Evolutionary conservation across 2,888 invertebrate genomes (phyloP).

Genomic region (Scelioninae gen. 1): DNA sequence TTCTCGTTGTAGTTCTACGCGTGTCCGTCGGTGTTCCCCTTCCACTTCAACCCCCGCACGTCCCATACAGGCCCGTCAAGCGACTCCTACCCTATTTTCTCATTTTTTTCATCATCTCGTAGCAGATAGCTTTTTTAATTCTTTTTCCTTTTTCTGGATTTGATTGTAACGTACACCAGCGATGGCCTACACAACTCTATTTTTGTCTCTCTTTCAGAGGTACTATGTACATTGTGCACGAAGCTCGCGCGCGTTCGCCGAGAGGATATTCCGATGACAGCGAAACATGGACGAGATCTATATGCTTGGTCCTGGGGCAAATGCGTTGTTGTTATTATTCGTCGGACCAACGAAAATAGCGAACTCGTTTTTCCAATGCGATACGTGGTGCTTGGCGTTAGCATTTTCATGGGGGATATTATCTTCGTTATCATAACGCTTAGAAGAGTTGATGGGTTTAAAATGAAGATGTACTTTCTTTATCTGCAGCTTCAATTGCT

Average conservation of each 20-base stretch:
- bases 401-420: constrained; percentile 1
- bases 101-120: constrained; percentile 73
- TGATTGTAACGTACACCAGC: constrained; percentile 80
- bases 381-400: background rate
- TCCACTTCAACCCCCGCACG: constrained; percentile 29
- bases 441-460: background rate
- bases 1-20: constrained; percentile 36
- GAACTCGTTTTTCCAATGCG: constrained; percentile 33
- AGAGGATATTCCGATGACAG: constrained; percentile 44
- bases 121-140: constrained; percentile 82
- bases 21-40: constrained; percentile 44
- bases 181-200: constrained; percentile 45
- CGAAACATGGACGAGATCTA: constrained; percentile 33
- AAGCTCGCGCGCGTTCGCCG: constrained; percentile 22
- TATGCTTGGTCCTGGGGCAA: constrained; percentile 49
- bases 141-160: constrained; percentile 80
- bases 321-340: constrained; percentile 55
- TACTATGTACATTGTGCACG: constrained; percentile 7
- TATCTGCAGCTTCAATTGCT: background rate
- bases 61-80: constrained; percentile 50
- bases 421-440: constrained; percentile 11
- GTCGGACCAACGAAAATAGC: constrained; percentile 49
- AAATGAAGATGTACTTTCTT: background rate
- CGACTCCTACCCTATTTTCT: constrained; percentile 65
- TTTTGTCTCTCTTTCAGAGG: constrained; percentile 26